Conservation (phyloP, 2,797 vertebrate species). For the Myiotriccus ornatus region DNA sequence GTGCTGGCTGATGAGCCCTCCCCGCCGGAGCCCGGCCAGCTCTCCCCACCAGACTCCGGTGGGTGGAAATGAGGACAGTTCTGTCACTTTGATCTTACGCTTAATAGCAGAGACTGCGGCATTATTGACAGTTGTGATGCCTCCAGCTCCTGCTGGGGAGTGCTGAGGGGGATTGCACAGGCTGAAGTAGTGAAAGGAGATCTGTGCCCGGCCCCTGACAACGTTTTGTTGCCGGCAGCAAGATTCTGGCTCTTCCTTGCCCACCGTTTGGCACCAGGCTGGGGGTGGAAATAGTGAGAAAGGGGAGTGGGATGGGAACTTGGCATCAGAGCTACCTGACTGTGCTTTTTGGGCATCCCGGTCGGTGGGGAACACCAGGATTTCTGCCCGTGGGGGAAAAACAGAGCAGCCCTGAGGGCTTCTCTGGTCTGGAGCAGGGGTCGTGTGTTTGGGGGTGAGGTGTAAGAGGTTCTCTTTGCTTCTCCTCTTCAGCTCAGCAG, state of each 20-base stretch:
- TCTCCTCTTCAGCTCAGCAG: background rate
- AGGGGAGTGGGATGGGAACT: background rate
- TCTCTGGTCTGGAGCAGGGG: background rate
- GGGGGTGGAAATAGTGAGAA: background rate
- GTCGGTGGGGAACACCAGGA: rapidly evolving
- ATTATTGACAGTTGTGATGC: background rate
- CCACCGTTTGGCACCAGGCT: background rate
- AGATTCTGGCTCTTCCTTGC: background rate
- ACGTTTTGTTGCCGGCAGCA: background rate
- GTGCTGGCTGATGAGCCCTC: background rate
- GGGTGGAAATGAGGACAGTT: background rate
- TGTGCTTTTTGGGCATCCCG: background rate
- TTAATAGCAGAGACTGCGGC: background rate
- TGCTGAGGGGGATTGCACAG: background rate
- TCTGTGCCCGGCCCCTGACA: background rate
- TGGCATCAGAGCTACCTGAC: background rate
- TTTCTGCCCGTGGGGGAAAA: background rate
- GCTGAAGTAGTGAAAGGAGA: background rate
- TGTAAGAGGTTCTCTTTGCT: background rate
- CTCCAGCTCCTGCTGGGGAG: background rate
- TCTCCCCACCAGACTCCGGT: background rate
- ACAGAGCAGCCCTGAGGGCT: background rate
- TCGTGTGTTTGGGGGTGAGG: background rate
- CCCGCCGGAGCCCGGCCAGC: background rate
- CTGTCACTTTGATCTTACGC: background rate